Percentiles rank a stretch among this genome's conserved stretches.
phyloP scores from a whole-genome alignment of 2,888 invertebrate genomes.

The Lasioglossum villosulum region DNA sequence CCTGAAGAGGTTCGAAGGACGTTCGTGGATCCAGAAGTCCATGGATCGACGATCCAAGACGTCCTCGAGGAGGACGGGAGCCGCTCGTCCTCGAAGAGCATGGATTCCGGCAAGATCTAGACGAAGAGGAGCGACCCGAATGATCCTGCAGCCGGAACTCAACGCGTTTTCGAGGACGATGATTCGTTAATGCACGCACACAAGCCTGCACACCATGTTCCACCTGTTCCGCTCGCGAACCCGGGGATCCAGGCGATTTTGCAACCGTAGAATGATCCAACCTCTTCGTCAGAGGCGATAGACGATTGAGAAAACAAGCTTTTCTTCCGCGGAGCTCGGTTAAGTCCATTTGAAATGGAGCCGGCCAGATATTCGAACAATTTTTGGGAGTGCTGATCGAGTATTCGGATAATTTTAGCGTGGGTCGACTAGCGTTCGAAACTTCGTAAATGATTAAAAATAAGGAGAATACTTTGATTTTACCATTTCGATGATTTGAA shows the following conservation, averaged over 20 bases:
- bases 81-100: constrained; percentile 40
- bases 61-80: constrained; percentile 43
- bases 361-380: background rate
- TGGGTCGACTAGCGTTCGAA: background rate
- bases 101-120: background rate
- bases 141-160: constrained; percentile 6
- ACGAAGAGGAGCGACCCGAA: background rate
- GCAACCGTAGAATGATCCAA: background rate
- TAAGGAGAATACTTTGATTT: background rate
- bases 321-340: background rate
- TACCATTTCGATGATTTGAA: background rate
- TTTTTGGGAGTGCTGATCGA: background rate
- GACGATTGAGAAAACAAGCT: background rate
- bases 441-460: background rate
- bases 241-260: constrained; percentile 35
- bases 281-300: background rate
- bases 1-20: background rate
- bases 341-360: background rate
- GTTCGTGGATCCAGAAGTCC: background rate
- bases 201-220: constrained; percentile 34
- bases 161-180: constrained; percentile 43
- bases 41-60: constrained; percentile 20
- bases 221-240: constrained; percentile 33
- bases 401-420: background rate
- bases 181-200: constrained; percentile 40